Conservation (phyloP, 2,888 invertebrate species). For the Sinhomidia bicolor region DNA sequence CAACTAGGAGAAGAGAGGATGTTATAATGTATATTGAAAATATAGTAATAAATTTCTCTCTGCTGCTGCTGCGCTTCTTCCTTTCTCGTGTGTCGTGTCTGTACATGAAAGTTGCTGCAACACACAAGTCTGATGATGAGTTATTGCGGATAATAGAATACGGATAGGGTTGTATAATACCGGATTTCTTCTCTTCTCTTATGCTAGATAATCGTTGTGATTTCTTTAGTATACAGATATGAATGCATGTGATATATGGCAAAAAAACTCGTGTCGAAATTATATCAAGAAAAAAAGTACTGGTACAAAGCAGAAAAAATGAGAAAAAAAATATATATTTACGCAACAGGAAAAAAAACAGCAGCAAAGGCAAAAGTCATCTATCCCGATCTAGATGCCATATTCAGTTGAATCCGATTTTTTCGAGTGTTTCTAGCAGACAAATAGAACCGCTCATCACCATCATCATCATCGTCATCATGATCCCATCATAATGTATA, state of each 20-base stretch:
- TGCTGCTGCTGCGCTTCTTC: no score
- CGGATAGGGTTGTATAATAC: background rate
- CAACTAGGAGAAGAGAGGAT: no score
- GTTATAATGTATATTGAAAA: no score
- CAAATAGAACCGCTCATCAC: background rate
- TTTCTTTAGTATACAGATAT: background rate
- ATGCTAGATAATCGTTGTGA: background rate
- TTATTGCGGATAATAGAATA: conserved; percentile 11
- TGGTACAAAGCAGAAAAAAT: background rate
- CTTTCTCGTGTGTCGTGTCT: no score
- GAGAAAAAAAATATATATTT: background rate
- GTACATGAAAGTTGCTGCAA: background rate
- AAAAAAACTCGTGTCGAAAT: background rate
- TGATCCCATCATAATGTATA: background rate
- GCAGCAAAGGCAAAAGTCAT: no score
- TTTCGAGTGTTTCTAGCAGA: background rate
- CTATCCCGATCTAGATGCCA: no score
- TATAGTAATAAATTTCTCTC: background rate
- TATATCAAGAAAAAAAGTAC: background rate
- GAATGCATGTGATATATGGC: background rate
- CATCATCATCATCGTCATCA: background rate
- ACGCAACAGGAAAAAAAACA: background rate
- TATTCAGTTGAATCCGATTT: no score
- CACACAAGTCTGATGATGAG: conserved; percentile 14
- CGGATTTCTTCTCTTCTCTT: background rate